Conservation (phyloP, 2,888 invertebrate genomes). For the Xylocampa areola region DNA sequence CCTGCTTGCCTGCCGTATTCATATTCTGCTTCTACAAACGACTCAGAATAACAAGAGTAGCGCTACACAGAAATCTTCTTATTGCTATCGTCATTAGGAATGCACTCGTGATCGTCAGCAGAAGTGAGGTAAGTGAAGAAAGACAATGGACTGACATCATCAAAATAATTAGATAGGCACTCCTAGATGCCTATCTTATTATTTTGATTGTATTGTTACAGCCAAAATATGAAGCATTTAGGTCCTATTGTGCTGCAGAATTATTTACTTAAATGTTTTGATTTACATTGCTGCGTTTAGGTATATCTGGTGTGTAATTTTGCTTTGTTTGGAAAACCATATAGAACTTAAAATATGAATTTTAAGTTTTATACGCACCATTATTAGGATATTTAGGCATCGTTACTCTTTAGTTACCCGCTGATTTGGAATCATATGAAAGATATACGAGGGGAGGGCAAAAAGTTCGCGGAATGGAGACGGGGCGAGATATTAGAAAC, state of each 20-base stretch:
- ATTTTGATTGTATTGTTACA: slow-evolving; percentile 6
- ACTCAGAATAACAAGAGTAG: slow-evolving; percentile 87
- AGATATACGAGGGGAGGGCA: too few relatives aligned
- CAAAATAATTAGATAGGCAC: too few relatives aligned
- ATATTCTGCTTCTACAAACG: slow-evolving; percentile 89
- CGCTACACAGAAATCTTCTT: slow-evolving; percentile 90
- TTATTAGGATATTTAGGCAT: too few relatives aligned
- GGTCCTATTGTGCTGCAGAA: slow-evolving; percentile 4
- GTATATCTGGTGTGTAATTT: too few relatives aligned
- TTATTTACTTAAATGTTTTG: not conserved
- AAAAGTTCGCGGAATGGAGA: too few relatives aligned
- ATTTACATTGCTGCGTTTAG: too few relatives aligned
- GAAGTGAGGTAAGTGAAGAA: slow-evolving; percentile 84
- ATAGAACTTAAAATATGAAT: too few relatives aligned
- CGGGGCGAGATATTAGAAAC: too few relatives aligned
- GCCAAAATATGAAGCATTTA: slow-evolving; percentile 22
- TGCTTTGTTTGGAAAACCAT: too few relatives aligned
- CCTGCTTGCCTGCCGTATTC: slow-evolving; percentile 89
- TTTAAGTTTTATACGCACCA: too few relatives aligned
- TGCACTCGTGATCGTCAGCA: slow-evolving; percentile 88
- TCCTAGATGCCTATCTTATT: not conserved
- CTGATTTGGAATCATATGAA: too few relatives aligned
- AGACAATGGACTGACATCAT: slow-evolving; percentile 38
- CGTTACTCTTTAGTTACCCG: too few relatives aligned
- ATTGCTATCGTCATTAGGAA: slow-evolving; percentile 90